A percentile compares a stretch with the other conserved stretches of the same genome.
phyloP scores from a whole-genome alignment of 2,888 invertebrate species.

The Cordylochernes scorpioides region DNA sequence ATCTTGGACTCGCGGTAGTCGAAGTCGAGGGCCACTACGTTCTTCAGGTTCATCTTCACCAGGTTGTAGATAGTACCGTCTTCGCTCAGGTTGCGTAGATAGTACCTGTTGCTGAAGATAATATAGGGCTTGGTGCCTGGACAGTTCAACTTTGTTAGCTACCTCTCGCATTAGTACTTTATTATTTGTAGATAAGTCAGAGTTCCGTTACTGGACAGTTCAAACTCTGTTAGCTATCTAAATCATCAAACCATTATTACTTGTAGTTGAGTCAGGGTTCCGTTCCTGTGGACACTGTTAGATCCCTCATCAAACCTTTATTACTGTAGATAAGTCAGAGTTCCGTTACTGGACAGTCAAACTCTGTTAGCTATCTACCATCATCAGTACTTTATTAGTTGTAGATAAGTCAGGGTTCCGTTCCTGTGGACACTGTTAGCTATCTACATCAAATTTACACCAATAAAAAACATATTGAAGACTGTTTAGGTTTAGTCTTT shows the following conservation, averaged over 20 bases:
- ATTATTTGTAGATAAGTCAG: neutral
- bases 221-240: neutral
- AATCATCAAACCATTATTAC: neutral
- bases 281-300: neutral
- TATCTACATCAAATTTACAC: too few species aligned
- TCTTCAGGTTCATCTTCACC: constrained; percentile 77
- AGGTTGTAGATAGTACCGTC: constrained; percentile 60
- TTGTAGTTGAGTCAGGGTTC: neutral
- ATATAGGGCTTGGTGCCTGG: constrained; percentile 38
- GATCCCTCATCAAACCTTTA: too few species aligned
- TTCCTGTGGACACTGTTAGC: too few species aligned
- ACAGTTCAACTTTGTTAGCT: constrained; percentile 3
- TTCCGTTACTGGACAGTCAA: too few species aligned
- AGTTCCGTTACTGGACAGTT: neutral
- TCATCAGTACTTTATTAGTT: too few species aligned
- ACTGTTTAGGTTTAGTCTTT: too few species aligned
- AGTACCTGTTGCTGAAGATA: constrained; percentile 86
- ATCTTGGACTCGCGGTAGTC: constrained; percentile 55
- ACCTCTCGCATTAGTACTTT: too few species aligned
- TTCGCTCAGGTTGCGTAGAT: constrained; percentile 75
- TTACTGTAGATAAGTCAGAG: too few species aligned
- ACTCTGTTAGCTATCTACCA: too few species aligned
- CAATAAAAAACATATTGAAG: too few species aligned
- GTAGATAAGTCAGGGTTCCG: too few species aligned
- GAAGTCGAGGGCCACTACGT: constrained; percentile 85